phyloP scores from a whole-genome alignment of 2,888 invertebrate genomes.

The Drosophila villosipedis region DNA sequence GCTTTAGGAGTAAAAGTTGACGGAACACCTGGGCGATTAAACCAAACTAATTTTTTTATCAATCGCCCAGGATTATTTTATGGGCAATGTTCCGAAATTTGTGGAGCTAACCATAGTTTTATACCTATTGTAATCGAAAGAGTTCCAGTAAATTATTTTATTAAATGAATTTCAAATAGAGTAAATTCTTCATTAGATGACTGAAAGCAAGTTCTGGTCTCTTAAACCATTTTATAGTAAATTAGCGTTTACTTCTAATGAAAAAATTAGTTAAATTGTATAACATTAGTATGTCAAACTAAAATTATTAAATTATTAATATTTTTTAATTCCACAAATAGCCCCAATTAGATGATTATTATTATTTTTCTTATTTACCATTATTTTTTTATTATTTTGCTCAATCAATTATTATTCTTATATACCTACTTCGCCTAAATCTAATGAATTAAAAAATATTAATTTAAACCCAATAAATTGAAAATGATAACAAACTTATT shows the following conservation, averaged over 20 bases:
- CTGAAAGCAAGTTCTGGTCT: slow-evolving; percentile 88
- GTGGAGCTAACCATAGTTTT: slow-evolving; percentile 92
- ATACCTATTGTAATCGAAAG: slow-evolving; percentile 91
- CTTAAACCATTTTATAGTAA: slow-evolving; percentile 89
- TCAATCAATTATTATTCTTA: slow-evolving; percentile 86
- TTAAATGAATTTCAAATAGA: no score
- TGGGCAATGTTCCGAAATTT: slow-evolving; percentile 90
- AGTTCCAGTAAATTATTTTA: slow-evolving; percentile 86
- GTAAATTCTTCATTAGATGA: no score
- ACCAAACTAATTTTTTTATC: slow-evolving; percentile 88
- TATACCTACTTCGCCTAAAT: slow-evolving; percentile 78
- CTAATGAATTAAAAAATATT: slow-evolving; percentile 81
- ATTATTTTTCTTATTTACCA: slow-evolving; percentile 84
- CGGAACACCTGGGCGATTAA: slow-evolving; percentile 88
- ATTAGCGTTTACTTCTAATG: slow-evolving; percentile 88
- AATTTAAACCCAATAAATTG: slow-evolving; percentile 82
- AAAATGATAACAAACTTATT: slow-evolving; percentile 60
- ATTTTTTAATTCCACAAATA: slow-evolving; percentile 90
- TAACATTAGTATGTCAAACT: slow-evolving; percentile 89
- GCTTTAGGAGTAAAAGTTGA: slow-evolving; percentile 88
- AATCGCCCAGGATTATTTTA: no score
- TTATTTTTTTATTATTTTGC: slow-evolving; percentile 86
- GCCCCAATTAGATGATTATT: slow-evolving; percentile 87
- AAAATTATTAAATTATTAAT: slow-evolving; percentile 87
- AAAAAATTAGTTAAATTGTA: slow-evolving; percentile 87